Evolutionary conservation across 2,113 vertebrate genomes (phyloP).

Genomic region (Natator depressus): DNA sequence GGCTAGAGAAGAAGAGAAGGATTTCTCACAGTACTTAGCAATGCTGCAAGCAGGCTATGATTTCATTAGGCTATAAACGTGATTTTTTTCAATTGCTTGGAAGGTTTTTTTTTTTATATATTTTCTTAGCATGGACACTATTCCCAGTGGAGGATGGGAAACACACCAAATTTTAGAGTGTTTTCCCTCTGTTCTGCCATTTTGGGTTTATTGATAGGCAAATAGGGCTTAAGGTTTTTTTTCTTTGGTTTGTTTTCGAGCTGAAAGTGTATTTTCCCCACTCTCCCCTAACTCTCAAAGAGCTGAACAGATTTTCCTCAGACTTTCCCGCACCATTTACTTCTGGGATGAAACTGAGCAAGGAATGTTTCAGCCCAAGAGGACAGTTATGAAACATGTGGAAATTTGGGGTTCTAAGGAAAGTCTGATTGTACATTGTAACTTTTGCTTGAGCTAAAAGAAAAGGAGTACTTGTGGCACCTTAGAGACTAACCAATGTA

Average conservation of each 20-base stretch:
- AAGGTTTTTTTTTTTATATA: background rate
- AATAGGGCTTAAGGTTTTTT: background rate
- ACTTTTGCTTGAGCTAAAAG: background rate
- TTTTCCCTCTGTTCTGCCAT: background rate
- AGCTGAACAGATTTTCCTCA: background rate
- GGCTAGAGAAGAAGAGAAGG: background rate
- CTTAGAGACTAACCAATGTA: no score
- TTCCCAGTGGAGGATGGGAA: background rate
- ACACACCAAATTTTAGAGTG: background rate
- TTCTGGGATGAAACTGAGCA: background rate
- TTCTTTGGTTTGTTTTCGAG: background rate
- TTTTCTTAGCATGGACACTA: fast-evolving
- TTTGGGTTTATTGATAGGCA: background rate
- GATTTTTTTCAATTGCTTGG: background rate
- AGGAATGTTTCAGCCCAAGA: background rate
- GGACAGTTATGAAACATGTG: background rate
- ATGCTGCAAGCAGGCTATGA: background rate
- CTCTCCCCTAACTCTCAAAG: background rate
- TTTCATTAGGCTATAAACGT: constrained; percentile 5
- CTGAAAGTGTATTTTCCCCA: background rate
- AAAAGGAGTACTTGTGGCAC: no score
- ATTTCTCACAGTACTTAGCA: background rate
- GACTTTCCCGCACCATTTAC: background rate
- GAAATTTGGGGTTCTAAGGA: background rate
- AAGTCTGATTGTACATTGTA: background rate